A percentile compares a stretch with the other conserved stretches of the same genome.
These are phyloP conservation scores for Triplophysa yarkandensis DNA, from an alignment of 2,797 vertebrate species.

Conservation along the genomic window DNA sequence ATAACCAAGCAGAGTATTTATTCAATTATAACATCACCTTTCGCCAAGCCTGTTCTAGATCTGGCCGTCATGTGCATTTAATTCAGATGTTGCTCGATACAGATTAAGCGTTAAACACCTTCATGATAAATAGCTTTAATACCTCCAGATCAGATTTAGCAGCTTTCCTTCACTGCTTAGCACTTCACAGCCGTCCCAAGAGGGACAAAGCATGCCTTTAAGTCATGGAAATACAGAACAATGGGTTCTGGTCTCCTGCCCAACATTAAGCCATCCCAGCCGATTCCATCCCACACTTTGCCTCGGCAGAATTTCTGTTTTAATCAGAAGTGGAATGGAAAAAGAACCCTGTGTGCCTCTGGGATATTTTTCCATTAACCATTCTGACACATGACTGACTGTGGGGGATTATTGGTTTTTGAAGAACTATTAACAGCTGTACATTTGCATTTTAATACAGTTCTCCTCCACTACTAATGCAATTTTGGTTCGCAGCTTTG, in stretches of 20 bases:
- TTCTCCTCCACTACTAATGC: conserved; percentile 94
- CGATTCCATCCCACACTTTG: conserved; percentile 58
- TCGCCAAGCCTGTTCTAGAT: conserved; percentile 30
- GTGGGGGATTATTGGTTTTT: conserved; percentile 99
- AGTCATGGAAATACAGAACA: conserved; percentile 65
- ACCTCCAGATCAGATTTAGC: conserved; percentile 62
- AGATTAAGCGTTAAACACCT: conserved; percentile 55
- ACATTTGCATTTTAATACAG: conserved; percentile 99
- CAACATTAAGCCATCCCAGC: conserved; percentile 66
- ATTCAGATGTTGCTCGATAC: conserved; percentile 42
- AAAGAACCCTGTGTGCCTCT: conserved; percentile 88
- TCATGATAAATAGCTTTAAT: conserved; percentile 63
- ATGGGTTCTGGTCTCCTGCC: conserved; percentile 64
- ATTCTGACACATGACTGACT: conserved; percentile 99
- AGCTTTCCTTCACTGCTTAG: conserved; percentile 51
- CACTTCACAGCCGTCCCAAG: conserved; percentile 54
- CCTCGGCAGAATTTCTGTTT: conserved; percentile 83
- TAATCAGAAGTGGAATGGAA: conserved; percentile 96
- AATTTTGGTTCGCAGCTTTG: conserved; percentile 94
- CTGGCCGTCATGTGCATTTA: conserved; percentile 42
- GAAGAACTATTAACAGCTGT: conserved; percentile 99
- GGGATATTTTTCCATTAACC: conserved; percentile 99
- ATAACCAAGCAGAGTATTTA: conserved; percentile 49
- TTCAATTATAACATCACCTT: conserved; percentile 52
- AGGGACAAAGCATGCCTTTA: conserved; percentile 57